Evolutionary conservation across 2,113 vertebrate genomes (phyloP).

Genomic region (Laticauda colubrina): DNA sequence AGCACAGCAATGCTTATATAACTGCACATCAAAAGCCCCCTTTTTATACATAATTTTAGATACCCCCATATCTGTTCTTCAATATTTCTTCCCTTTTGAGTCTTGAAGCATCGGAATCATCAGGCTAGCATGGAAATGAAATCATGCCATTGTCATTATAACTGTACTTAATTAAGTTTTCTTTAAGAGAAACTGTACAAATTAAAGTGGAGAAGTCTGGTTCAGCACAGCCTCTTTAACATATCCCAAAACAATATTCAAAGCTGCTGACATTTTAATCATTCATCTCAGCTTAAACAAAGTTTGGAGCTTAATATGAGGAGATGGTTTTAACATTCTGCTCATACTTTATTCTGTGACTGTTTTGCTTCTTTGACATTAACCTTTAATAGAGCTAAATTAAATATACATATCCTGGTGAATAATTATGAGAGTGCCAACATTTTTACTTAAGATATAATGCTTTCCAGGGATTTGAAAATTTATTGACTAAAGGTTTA

Average conservation of each 20-base stretch:
- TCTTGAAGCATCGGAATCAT: constrained; percentile 45
- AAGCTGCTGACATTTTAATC: constrained; percentile 62
- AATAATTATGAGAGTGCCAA: constrained; percentile 71
- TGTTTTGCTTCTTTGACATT: constrained; percentile 71
- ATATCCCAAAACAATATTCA: constrained; percentile 66
- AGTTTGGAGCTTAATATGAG: constrained; percentile 62
- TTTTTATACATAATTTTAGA: constrained; percentile 57
- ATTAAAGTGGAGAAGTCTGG: constrained; percentile 61
- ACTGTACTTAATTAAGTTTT: constrained; percentile 61
- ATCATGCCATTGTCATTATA: constrained; percentile 58
- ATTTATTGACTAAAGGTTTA: constrained; percentile 59
- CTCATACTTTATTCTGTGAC: constrained; percentile 63
- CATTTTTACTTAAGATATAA: constrained; percentile 66
- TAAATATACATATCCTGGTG: constrained; percentile 75
- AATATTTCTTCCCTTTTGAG: constrained; percentile 39
- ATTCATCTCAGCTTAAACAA: constrained; percentile 54
- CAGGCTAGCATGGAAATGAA: constrained; percentile 41
- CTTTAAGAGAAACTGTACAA: constrained; percentile 66
- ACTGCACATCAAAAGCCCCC: constrained; percentile 40
- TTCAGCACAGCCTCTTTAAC: constrained; percentile 57
- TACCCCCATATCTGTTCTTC: constrained; percentile 44
- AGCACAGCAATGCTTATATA: constrained; percentile 33
- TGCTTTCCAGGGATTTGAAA: constrained; percentile 61
- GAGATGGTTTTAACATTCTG: constrained; percentile 64
- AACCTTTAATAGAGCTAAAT: constrained; percentile 75